Base-by-base conservation (phyloP, 2,888 invertebrate species). In the Eulithis prunata region DNA sequence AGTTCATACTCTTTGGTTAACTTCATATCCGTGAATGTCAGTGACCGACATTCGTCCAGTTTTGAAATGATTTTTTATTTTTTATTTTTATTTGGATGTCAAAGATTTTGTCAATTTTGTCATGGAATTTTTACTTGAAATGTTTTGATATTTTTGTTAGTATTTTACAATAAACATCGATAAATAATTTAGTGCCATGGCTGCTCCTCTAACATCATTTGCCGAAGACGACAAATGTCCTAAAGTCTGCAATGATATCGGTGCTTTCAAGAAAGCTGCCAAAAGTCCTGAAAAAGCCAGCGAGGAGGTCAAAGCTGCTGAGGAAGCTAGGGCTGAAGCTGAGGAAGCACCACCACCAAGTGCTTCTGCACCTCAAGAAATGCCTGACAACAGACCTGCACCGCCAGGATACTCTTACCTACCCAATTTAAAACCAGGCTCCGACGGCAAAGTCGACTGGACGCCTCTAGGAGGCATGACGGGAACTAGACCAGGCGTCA, bases 381-480 rank as follows among this genome's bases (percentile, higher is more conserved):
- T 69, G 47, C 58, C 64, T 43, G 75, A 74, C 5, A 28, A 49
- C 6, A 68, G 66, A 62, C 78, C 73, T 12, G 62, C 73, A 11
- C 72, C 76, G 4, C 68, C 77, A 6, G 79, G 74, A 81, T 71
- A 79, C 62, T 83, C 85, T 63, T 76, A 88, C 69, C 78, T 91
- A 0, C 85, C 88, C 0, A 79, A 81, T 47, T 74, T 92, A 21
- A 89, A 81, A 71, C 96, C 96, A 8, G 96, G 96, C 90, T 95
- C 95, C 3, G 95, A 96, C 1, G 96, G 96, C 2, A 94, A 95
- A 72, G 94, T 96, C 0, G 96, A 96, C 81, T 96, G 96, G 95
- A 95, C 95, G 45, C 95, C 96, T 0, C 87, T 95, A 63, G 94
- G 94, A 0, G 94, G 93, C 0, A 90, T 96, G 78, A 96, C 96